Conservation (phyloP, 2,888 invertebrate genomes). For the Stenichneumon culpator region DNA sequence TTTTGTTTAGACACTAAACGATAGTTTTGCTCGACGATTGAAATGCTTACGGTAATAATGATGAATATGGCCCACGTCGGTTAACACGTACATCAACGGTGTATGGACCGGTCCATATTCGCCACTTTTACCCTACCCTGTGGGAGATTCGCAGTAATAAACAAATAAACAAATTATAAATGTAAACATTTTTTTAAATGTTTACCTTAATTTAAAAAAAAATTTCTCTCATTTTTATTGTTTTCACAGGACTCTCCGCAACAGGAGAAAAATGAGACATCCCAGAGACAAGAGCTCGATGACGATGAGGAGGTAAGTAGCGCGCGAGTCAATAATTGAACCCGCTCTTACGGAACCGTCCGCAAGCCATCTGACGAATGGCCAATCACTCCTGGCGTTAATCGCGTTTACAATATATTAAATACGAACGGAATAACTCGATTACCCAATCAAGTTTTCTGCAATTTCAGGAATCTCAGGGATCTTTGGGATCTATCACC, state of each 20-base stretch:
- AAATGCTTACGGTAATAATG: no score
- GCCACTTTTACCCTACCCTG: no score
- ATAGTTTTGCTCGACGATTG: no score
- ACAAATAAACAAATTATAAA: background rate
- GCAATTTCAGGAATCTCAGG: constrained; percentile 65
- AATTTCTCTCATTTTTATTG: background rate
- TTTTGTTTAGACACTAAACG: no score
- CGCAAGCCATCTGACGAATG: background rate
- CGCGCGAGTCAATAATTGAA: background rate
- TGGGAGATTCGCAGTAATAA: no score
- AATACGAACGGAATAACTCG: background rate
- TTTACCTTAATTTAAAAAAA: no score
- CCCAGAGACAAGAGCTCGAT: constrained; percentile 1
- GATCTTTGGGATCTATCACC: constrained; percentile 78
- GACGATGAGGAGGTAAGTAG: background rate
- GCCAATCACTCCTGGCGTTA: background rate
- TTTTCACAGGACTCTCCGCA: background rate
- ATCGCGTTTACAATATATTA: background rate
- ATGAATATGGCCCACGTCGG: no score
- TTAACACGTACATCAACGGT: no score
- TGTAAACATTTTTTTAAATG: background rate
- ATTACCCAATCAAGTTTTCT: background rate
- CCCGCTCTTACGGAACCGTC: background rate
- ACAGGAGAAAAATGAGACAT: background rate
- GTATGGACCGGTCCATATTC: no score